Conservation (phyloP, 2,113 vertebrate genomes). For the Limanda limanda region DNA sequence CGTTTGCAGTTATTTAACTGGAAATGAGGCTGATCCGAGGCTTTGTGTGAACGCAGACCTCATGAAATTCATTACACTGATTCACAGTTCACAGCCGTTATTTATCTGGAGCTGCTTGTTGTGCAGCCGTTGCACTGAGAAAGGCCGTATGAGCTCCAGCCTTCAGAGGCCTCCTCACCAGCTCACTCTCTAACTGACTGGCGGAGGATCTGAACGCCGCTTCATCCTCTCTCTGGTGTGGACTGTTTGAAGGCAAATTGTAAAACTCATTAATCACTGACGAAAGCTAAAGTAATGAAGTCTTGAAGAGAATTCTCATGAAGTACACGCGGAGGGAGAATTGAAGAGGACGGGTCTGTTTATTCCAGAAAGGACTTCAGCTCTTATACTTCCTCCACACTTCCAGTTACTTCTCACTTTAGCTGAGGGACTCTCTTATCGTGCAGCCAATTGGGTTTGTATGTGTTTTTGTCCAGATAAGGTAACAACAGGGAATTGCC, state of each 20-base stretch:
- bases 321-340: no score
- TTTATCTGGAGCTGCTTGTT: neutral
- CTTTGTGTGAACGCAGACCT: conserved; percentile 2
- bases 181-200: neutral
- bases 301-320: no score
- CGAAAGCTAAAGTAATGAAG: neutral
- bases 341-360: no score
- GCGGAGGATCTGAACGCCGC: neutral
- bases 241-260: neutral
- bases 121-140: neutral
- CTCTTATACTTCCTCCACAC: no score
- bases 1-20: conserved; percentile 11
- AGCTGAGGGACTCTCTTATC: no score
- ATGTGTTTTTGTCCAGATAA: no score
- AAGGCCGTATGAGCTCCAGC: neutral
- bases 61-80: conserved; percentile 1
- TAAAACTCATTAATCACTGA: neutral
- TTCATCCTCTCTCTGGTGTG: no score
- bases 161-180: neutral
- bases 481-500: no score
- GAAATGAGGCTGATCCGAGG: conserved; percentile 4
- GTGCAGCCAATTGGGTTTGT: no score
- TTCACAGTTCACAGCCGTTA: neutral
- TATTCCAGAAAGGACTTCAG: no score
- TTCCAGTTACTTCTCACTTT: no score